Conservation (phyloP, 2,113 vertebrate genomes). For the Lepisosteus oculatus region DNA sequence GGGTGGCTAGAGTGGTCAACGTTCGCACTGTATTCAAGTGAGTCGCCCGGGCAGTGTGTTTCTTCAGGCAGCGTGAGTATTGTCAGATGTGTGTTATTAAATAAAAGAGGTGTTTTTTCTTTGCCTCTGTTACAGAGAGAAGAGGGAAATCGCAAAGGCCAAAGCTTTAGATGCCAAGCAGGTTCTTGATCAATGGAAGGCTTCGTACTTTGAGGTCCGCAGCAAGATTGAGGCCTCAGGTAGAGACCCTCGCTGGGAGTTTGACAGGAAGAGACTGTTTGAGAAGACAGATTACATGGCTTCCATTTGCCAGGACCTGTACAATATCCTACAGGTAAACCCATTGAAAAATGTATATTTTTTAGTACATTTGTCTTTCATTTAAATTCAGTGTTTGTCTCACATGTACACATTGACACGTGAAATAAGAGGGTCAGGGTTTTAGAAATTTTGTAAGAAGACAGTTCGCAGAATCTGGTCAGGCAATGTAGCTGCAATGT, state of each 20-base stretch:
- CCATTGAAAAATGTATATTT: background rate
- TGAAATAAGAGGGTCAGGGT: no score
- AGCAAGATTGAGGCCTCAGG: constrained; percentile 79
- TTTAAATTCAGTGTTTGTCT: no score
- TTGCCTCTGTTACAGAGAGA: constrained; percentile 58
- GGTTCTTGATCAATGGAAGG: constrained; percentile 80
- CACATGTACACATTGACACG: no score
- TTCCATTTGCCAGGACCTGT: constrained; percentile 80
- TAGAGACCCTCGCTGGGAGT: constrained; percentile 82
- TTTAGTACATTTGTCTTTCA: no score
- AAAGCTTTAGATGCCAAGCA: constrained; percentile 69
- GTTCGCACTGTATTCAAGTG: constrained; percentile 77
- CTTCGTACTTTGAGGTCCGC: constrained; percentile 76
- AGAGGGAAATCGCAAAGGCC: constrained; percentile 62
- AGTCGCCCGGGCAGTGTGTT: constrained; percentile 27
- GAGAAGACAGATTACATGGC: constrained; percentile 87
- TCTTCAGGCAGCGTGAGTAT: background rate
- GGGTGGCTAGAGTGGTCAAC: constrained; percentile 68
- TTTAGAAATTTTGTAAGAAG: no score
- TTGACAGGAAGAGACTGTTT: constrained; percentile 85
- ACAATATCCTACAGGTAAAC: constrained; percentile 77
- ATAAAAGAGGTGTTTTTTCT: constrained; percentile 8
- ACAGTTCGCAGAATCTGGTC: no score
- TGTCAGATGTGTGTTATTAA: background rate
- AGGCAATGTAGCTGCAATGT: no score